Evolutionary conservation across 1,140 invertebrate species (phyloP).

Genomic region (Phthorimaea operculella): DNA sequence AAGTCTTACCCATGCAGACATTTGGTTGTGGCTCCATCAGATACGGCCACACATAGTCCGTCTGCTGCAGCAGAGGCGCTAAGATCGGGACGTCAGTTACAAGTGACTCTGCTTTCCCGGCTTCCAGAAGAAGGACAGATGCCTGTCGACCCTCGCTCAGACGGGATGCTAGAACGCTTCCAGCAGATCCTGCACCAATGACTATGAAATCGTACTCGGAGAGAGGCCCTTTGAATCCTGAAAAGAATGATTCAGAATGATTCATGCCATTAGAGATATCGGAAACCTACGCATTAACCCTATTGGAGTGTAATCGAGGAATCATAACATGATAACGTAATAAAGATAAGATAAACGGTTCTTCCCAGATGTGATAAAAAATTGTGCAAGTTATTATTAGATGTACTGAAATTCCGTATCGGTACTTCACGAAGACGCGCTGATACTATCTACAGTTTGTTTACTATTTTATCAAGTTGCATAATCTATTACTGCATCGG

Average conservation of each 20-base stretch:
- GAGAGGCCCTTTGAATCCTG: constrained; percentile 46
- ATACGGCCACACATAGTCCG: constrained; percentile 81
- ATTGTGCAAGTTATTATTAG: too few relatives aligned
- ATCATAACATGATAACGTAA: too few relatives aligned
- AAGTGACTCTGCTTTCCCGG: constrained; percentile 72
- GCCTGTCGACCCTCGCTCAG: constrained; percentile 66
- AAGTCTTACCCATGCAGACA: constrained; percentile 41
- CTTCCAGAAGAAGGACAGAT: constrained; percentile 74
- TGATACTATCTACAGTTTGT: too few relatives aligned
- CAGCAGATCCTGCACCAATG: constrained; percentile 81
- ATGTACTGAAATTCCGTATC: too few relatives aligned
- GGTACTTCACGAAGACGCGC: too few relatives aligned
- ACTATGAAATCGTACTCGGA: constrained; percentile 73
- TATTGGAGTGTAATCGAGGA: too few relatives aligned
- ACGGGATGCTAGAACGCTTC: constrained; percentile 75
- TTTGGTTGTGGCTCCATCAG: constrained; percentile 72
- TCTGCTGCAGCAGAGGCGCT: constrained; percentile 76
- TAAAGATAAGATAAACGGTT: too few relatives aligned
- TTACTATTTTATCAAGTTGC: too few relatives aligned
- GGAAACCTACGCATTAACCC: too few relatives aligned
- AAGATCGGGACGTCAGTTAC: constrained; percentile 77
- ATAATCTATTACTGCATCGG: too few relatives aligned
- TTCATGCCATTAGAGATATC: too few relatives aligned
- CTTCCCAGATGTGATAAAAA: too few relatives aligned
- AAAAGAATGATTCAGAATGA: constrained; percentile 3